Percentiles rank a stretch among this genome's conserved stretches.
phyloP scores from a whole-genome alignment of 2,797 vertebrate genomes.

The Sebastes goodei region DNA sequence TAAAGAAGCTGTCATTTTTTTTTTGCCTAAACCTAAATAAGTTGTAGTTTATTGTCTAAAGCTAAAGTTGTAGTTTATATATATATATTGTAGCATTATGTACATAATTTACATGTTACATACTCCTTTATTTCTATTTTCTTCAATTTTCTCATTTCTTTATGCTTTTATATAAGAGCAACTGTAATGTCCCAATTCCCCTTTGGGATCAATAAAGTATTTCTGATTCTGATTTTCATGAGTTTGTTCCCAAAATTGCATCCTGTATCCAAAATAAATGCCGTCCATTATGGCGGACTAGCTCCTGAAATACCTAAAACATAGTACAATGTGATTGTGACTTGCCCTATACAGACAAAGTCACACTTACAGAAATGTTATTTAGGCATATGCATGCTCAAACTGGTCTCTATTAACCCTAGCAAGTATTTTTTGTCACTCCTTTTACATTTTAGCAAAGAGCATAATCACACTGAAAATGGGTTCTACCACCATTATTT shows the following conservation, averaged over 20 bases:
- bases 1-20: too few relatives aligned
- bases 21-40: too few relatives aligned
- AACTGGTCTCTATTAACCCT: background rate
- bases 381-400: background rate
- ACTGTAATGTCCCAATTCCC: too few relatives aligned
- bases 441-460: constrained; percentile 2
- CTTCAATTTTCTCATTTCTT: too few relatives aligned
- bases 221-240: background rate
- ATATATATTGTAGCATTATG: too few relatives aligned
- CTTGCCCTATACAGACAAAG: background rate
- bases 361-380: background rate
- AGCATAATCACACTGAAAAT: constrained; percentile 22
- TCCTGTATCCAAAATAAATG: background rate
- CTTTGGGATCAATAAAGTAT: too few relatives aligned
- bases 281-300: background rate
- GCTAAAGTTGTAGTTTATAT: too few relatives aligned
- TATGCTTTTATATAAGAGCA: too few relatives aligned
- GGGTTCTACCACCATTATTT: background rate
- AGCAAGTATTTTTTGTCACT: background rate
- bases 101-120: too few relatives aligned
- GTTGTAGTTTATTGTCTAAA: too few relatives aligned
- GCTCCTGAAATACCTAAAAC: background rate
- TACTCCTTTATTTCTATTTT: too few relatives aligned
- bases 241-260: background rate
- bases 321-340: background rate